A percentile compares a stretch with the other conserved stretches of the same genome.
phyloP scores from a whole-genome alignment of 2,888 invertebrate genomes.

The Barypeithes pellucidus region DNA sequence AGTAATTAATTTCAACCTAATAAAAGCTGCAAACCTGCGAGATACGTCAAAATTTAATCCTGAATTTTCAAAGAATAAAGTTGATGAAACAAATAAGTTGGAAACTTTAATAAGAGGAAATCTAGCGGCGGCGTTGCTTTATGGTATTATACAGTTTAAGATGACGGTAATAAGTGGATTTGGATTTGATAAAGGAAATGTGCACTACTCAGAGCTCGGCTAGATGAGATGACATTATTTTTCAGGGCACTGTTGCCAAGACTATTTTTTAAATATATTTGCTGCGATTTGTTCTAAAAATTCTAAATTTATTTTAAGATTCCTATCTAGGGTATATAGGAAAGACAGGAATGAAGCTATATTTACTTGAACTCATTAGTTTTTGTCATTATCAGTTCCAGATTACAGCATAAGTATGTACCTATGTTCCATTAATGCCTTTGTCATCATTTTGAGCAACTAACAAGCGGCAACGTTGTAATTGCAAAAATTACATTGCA shows the following conservation, averaged over 20 bases:
- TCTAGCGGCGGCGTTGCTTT: slow-evolving; percentile 41
- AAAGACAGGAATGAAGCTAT: no score
- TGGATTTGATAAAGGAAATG: slow-evolving; percentile 61
- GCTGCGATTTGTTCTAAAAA: no score
- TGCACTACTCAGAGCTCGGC: slow-evolving; percentile 57
- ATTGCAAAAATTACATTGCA: slow-evolving; percentile 35
- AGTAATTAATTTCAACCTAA: slow-evolving; percentile 41
- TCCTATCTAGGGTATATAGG: no score
- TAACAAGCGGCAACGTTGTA: background rate
- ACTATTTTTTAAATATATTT: background rate
- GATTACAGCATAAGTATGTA: no score
- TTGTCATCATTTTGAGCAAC: no score
- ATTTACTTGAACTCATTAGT: no score
- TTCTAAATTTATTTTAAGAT: no score
- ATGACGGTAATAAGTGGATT: slow-evolving; percentile 58
- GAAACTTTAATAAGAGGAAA: slow-evolving; percentile 51
- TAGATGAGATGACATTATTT: slow-evolving; percentile 56
- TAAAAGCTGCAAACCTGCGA: slow-evolving; percentile 32
- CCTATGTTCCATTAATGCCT: no score
- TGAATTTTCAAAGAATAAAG: slow-evolving; percentile 37
- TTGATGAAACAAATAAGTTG: slow-evolving; percentile 48
- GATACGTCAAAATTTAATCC: slow-evolving; percentile 43
- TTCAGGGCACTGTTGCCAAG: slow-evolving; percentile 23
- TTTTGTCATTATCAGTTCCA: no score
- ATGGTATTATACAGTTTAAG: slow-evolving; percentile 56